Evolutionary conservation across 2,888 invertebrate species (phyloP).

Genomic region (Gymnocheta viridis): DNA sequence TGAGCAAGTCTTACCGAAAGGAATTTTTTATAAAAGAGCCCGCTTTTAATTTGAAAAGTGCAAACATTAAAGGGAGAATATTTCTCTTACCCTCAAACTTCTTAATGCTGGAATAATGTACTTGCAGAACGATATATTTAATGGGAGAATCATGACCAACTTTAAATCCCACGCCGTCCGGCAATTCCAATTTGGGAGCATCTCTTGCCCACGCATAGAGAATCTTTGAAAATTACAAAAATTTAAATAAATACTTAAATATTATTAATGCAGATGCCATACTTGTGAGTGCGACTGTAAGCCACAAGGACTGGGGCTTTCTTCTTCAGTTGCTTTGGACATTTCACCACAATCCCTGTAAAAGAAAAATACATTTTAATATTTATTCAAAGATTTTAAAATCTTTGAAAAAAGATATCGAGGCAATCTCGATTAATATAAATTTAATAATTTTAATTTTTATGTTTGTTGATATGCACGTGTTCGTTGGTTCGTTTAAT

Average conservation of each 20-base stretch:
- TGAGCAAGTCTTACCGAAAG: too few relatives aligned
- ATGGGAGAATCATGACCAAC: conserved; percentile 92
- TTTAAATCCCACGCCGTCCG: conserved; percentile 94
- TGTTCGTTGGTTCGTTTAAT: too few relatives aligned
- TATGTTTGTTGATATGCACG: too few relatives aligned
- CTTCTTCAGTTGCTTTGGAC: conserved; percentile 84
- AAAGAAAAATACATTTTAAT: background rate
- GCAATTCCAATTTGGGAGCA: conserved; percentile 91
- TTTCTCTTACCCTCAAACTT: conserved; percentile 85
- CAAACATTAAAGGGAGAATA: too few relatives aligned
- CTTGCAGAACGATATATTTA: conserved; percentile 95
- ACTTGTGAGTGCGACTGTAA: conserved; percentile 85
- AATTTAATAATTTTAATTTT: too few relatives aligned
- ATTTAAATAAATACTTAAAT: background rate
- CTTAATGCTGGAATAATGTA: conserved; percentile 90
- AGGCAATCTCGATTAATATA: too few relatives aligned
- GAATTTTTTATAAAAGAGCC: too few relatives aligned
- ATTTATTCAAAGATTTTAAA: conserved; percentile 2
- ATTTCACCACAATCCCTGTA: conserved; percentile 97
- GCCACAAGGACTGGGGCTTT: conserved; percentile 88
- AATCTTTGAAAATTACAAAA: conserved; percentile 84
- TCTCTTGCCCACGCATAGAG: conserved; percentile 98
- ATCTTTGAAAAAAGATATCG: too few relatives aligned
- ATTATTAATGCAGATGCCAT: conserved; percentile 27
- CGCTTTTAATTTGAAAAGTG: too few relatives aligned